phyloP scores from a whole-genome alignment of 2,113 vertebrate genomes.

The Otolemur garnettii region DNA sequence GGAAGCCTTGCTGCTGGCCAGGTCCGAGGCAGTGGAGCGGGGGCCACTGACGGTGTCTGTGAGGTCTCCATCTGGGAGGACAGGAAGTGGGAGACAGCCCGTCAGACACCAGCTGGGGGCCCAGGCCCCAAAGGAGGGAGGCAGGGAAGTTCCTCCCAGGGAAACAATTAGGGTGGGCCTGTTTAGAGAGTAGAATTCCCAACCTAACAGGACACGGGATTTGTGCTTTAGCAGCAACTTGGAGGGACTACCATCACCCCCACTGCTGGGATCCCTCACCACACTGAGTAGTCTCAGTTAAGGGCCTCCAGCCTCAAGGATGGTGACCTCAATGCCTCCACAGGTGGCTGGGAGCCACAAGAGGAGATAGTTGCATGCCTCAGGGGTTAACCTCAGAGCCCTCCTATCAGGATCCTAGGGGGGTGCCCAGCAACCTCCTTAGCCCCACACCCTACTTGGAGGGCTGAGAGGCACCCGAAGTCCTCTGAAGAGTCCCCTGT shows the following conservation, averaged over 20 bases:
- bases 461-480: background rate
- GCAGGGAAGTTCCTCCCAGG: background rate
- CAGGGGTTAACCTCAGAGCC: background rate
- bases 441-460: background rate
- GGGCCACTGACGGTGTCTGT: constrained; percentile 95
- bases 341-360: background rate
- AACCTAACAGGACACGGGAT: background rate
- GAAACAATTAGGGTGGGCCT: background rate
- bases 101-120: accelerated
- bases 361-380: background rate
- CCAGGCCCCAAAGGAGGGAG: background rate
- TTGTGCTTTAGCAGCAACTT: background rate
- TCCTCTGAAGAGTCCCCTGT: background rate
- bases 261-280: background rate
- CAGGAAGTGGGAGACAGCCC: background rate
- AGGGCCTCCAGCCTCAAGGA: background rate
- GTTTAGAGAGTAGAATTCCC: background rate
- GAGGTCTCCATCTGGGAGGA: constrained; percentile 94
- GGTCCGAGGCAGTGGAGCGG: constrained; percentile 90
- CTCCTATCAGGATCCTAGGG: background rate
- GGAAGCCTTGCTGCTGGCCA: constrained; percentile 82
- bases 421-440: background rate
- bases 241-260: accelerated
- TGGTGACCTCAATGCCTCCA: background rate
- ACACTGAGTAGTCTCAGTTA: background rate